These are phyloP conservation scores for Aporophyla lueneburgensis DNA, from an alignment of 2,888 invertebrate genomes.

Conservation along the genomic window DNA sequence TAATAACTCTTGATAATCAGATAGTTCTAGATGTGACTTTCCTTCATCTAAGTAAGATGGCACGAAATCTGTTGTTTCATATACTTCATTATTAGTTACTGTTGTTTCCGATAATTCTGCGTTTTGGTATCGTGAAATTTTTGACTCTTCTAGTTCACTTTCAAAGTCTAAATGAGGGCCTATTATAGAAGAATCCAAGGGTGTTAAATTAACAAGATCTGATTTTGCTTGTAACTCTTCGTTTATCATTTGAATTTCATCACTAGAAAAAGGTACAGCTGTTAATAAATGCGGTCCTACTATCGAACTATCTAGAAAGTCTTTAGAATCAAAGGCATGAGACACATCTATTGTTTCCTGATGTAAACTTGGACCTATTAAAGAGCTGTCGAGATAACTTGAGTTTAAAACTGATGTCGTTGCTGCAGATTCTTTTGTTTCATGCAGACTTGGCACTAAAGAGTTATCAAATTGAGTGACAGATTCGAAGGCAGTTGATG, in stretches of 20 bases:
- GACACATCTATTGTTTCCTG: background rate
- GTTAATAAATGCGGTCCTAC: background rate
- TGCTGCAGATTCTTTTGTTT: background rate
- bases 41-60: background rate
- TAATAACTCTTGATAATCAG: conserved; percentile 13
- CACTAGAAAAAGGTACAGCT: background rate
- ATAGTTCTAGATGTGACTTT: background rate
- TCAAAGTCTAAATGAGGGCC: conserved; percentile 1
- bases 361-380: background rate
- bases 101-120: background rate
- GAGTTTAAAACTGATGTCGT: background rate
- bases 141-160: background rate
- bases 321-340: background rate
- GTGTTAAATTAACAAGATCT: background rate
- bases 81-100: background rate
- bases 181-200: conserved; percentile 12
- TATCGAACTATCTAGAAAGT: conserved; percentile 15
- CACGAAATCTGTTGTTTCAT: background rate
- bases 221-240: background rate
- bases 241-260: conserved; percentile 12
- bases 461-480: background rate
- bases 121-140: conserved; percentile 1
- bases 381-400: background rate
- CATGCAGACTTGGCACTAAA: conserved; percentile 6
- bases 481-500: background rate